Conservation (phyloP, 2,888 invertebrate species). For the Dinocampus coccinellae region DNA sequence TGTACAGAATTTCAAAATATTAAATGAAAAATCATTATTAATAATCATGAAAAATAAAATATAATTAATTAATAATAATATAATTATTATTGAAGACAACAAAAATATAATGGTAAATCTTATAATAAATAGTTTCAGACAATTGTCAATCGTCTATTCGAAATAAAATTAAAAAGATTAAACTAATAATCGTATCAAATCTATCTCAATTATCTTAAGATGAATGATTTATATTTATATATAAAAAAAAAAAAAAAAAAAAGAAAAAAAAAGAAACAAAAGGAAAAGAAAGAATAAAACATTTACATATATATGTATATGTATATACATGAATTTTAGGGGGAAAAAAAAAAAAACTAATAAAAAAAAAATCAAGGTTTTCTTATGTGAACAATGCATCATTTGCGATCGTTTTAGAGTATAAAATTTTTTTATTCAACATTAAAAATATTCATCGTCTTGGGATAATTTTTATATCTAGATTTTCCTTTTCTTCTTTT, state of each 20-base stretch:
- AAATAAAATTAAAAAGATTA: too few relatives aligned
- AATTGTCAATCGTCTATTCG: not conserved
- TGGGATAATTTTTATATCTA: not conserved
- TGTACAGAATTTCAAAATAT: not conserved
- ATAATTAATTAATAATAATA: too few relatives aligned
- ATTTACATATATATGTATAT: conserved; percentile 14
- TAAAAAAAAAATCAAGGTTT: not conserved
- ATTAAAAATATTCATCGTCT: not conserved
- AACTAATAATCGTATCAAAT: not conserved
- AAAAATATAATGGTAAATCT: too few relatives aligned
- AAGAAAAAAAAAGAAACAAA: conserved; percentile 18
- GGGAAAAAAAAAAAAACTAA: not conserved
- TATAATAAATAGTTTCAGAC: too few relatives aligned
- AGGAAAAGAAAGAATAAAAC: conserved; percentile 21
- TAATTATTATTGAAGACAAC: too few relatives aligned
- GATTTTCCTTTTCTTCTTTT: not conserved
- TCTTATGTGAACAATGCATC: not conserved
- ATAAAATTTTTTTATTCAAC: too few relatives aligned
- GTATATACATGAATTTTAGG: not conserved
- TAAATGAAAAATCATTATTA: not conserved
- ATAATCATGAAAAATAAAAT: not conserved
- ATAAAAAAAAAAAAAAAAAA: conserved; percentile 23
- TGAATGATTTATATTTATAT: conserved; percentile 40
- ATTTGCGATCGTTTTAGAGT: not conserved
- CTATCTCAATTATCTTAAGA: conserved; percentile 1